These are phyloP conservation scores for Entomobrya proxima DNA, from an alignment of 2,888 invertebrate genomes.

Conservation along the genomic window DNA sequence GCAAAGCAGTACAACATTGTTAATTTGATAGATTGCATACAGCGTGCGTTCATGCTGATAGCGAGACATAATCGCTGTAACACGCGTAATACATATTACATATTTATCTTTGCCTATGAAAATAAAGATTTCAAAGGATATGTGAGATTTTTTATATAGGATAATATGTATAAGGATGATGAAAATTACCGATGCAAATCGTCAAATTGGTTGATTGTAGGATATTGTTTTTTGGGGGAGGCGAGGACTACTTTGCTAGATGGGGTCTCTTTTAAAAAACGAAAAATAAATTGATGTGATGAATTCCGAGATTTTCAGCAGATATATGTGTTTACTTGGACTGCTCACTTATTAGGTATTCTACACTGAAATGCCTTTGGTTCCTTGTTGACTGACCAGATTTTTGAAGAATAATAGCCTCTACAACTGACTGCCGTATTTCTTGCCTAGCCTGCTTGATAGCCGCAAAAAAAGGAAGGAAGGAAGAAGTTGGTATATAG, in stretches of 20 bases:
- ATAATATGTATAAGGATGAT: neutral
- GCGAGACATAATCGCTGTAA: constrained; percentile 6
- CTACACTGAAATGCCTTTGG: neutral
- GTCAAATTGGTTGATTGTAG: constrained; percentile 23
- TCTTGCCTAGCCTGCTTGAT: neutral
- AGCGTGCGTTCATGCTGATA: neutral
- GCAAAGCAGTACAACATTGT: neutral
- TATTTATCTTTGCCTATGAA: neutral
- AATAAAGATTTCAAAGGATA: too few species aligned
- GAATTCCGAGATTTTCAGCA: too few species aligned
- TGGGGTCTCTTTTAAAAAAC: neutral
- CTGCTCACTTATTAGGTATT: neutral
- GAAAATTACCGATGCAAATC: constrained; percentile 46
- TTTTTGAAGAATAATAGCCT: constrained; percentile 6
- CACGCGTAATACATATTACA: neutral
- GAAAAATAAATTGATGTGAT: neutral
- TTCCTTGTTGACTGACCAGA: constrained; percentile 31
- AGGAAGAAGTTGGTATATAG: neutral
- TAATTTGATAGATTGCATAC: neutral
- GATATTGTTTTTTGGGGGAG: constrained; percentile 30
- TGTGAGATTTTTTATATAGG: neutral
- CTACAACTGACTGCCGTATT: neutral
- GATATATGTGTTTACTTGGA: neutral
- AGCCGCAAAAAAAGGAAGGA: constrained; percentile 10
- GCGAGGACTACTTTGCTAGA: neutral